Evolutionary conservation across 2,888 invertebrate genomes (phyloP).

Genomic region (Luffia ferchaultella): DNA sequence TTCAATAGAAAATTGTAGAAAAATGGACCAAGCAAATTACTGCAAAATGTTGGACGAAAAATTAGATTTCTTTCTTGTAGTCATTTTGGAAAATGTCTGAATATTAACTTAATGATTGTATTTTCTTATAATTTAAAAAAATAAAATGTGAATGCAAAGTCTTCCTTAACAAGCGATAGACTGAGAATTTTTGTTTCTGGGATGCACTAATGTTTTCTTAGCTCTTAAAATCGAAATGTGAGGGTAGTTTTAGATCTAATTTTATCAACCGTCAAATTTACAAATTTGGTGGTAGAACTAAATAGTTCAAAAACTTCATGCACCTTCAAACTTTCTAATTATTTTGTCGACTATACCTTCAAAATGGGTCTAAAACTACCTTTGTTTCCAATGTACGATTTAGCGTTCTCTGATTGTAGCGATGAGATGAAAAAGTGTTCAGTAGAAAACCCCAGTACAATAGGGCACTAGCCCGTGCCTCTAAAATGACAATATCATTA

Average conservation of each 20-base stretch:
- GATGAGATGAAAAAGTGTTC: background rate
- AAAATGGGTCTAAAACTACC: background rate
- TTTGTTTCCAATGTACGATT: background rate
- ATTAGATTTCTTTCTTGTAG: background rate
- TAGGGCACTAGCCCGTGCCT: background rate
- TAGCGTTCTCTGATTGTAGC: background rate
- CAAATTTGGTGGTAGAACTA: background rate
- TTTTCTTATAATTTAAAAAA: background rate
- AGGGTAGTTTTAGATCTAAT: background rate
- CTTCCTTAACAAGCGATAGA: background rate
- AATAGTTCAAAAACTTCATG: background rate
- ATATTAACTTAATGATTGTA: background rate
- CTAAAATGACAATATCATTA: background rate
- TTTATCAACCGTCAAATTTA: background rate
- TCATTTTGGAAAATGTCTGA: background rate
- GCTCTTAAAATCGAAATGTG: background rate
- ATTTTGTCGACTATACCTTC: background rate
- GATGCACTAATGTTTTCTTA: background rate
- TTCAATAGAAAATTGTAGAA: background rate
- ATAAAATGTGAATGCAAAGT: background rate
- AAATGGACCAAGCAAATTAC: too few species aligned
- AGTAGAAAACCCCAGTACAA: background rate
- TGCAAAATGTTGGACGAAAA: background rate
- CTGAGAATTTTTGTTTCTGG: background rate
- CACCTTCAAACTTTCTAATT: background rate